Evolutionary conservation across 2,888 invertebrate genomes (phyloP).

Genomic region (Carpatolechia fugitivella): DNA sequence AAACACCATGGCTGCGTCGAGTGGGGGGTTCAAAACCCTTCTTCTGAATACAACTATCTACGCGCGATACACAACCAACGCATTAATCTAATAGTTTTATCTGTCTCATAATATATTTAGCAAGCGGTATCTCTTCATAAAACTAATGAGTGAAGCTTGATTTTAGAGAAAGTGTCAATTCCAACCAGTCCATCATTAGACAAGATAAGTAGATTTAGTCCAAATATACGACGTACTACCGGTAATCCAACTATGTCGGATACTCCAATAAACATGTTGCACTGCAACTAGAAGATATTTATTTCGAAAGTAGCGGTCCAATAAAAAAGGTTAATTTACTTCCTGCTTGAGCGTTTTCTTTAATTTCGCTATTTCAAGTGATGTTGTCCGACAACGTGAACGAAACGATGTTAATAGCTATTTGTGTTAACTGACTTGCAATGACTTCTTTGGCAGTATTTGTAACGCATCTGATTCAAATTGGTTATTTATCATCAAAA

Average conservation of each 20-base stretch:
- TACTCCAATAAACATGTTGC: constrained; percentile 25
- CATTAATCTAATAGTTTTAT: too few relatives aligned
- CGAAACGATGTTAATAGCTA: too few relatives aligned
- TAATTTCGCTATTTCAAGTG: constrained; percentile 33
- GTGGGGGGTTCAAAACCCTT: too few relatives aligned
- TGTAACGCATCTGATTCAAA: too few relatives aligned
- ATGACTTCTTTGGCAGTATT: too few relatives aligned
- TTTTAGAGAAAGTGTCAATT: constrained; percentile 15
- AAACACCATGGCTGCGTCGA: too few relatives aligned
- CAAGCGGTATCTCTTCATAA: background rate
- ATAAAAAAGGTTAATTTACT: constrained; percentile 64
- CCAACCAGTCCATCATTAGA: constrained; percentile 1
- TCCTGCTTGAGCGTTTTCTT: constrained; percentile 48
- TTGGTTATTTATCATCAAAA: too few relatives aligned
- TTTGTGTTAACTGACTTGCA: too few relatives aligned
- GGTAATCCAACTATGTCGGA: constrained; percentile 20
- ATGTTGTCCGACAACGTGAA: constrained; percentile 10
- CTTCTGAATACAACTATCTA: too few relatives aligned
- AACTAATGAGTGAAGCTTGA: background rate
- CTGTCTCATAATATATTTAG: too few relatives aligned
- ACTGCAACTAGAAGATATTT: constrained; percentile 29
- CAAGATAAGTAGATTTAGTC: constrained; percentile 8
- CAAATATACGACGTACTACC: constrained; percentile 4
- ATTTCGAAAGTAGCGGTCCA: constrained; percentile 54
- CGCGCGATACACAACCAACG: too few relatives aligned